Conservation (phyloP, 2,888 invertebrate genomes). For the Cryptophagus acutangulus region DNA sequence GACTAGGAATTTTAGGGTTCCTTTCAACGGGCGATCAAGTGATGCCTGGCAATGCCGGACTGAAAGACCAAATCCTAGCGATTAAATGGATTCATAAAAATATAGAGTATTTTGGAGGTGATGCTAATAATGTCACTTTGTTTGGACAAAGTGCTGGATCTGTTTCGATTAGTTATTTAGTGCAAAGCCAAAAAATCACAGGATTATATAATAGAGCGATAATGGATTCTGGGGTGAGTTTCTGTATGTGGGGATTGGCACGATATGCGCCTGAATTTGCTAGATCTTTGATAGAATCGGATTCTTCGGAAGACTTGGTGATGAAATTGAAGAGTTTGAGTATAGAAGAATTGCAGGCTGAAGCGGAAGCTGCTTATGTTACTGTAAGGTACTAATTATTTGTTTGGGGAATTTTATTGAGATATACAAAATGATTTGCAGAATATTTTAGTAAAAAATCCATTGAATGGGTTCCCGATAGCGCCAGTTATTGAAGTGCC, state of each 20-base stretch:
- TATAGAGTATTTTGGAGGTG: constrained; percentile 21
- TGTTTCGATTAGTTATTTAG: constrained; percentile 19
- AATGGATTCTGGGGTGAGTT: constrained; percentile 29
- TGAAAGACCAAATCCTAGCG: constrained; percentile 25
- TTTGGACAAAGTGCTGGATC: constrained; percentile 26
- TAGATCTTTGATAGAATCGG: too few species aligned
- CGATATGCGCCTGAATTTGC: too few species aligned
- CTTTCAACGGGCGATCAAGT: constrained; percentile 22
- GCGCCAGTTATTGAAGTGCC: constrained; percentile 28
- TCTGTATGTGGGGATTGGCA: constrained; percentile 30
- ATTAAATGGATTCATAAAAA: constrained; percentile 23
- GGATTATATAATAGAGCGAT: constrained; percentile 32
- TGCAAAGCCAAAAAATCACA: constrained; percentile 19
- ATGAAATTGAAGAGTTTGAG: too few species aligned
- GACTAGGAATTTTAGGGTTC: constrained; percentile 22
- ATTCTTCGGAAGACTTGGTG: too few species aligned
- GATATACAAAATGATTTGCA: too few species aligned
- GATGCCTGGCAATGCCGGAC: constrained; percentile 20
- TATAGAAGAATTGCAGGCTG: too few species aligned
- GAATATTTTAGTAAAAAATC: constrained; percentile 13
- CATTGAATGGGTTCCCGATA: constrained; percentile 24
- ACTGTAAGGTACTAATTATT: too few species aligned
- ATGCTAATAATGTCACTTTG: constrained; percentile 20
- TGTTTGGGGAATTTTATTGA: too few species aligned
- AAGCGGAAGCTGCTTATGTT: too few species aligned